phyloP scores from a whole-genome alignment of 2,888 invertebrate genomes.

The Exocentrus adspersus region DNA sequence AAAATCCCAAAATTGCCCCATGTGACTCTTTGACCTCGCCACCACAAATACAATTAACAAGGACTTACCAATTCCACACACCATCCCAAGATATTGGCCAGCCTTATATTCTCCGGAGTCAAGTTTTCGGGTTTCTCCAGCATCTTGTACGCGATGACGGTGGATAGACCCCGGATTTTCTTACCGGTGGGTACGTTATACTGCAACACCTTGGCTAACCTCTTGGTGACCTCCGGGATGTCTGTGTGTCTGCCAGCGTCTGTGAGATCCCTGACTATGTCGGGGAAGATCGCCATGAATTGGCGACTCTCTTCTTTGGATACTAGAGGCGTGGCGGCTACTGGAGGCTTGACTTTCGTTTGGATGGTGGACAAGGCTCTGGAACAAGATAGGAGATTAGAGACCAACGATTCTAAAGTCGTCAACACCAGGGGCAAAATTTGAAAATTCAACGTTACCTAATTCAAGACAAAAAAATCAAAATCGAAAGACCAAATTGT shows the following conservation, averaged over 20 bases:
- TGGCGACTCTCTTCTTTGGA: slow-evolving; percentile 87
- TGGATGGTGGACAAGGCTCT: slow-evolving; percentile 71
- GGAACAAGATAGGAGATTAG: slow-evolving; percentile 41
- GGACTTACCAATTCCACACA: slow-evolving; percentile 90
- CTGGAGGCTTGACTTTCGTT: slow-evolving; percentile 70
- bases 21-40: not conserved
- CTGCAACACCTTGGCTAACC: slow-evolving; percentile 80
- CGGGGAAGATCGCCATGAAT: slow-evolving; percentile 90
- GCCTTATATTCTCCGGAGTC: slow-evolving; percentile 79
- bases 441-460: too few species aligned
- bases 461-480: too few species aligned
- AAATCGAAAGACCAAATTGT: too few species aligned
- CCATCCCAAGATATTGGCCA: slow-evolving; percentile 91
- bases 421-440: too few species aligned
- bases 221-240: slow-evolving; percentile 81
- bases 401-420: too few species aligned
- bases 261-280: slow-evolving; percentile 84
- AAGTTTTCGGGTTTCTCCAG: slow-evolving; percentile 73
- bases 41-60: not conserved
- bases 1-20: too few species aligned
- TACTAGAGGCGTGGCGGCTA: slow-evolving; percentile 68
- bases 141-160: slow-evolving; percentile 80
- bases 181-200: slow-evolving; percentile 95
- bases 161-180: slow-evolving; percentile 80
- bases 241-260: slow-evolving; percentile 80